A percentile compares a stretch with the other conserved stretches of the same genome.
These are phyloP conservation scores for Chloropsis cyanopogon DNA, from an alignment of 2,113 vertebrate genomes.

Conservation along the genomic window DNA sequence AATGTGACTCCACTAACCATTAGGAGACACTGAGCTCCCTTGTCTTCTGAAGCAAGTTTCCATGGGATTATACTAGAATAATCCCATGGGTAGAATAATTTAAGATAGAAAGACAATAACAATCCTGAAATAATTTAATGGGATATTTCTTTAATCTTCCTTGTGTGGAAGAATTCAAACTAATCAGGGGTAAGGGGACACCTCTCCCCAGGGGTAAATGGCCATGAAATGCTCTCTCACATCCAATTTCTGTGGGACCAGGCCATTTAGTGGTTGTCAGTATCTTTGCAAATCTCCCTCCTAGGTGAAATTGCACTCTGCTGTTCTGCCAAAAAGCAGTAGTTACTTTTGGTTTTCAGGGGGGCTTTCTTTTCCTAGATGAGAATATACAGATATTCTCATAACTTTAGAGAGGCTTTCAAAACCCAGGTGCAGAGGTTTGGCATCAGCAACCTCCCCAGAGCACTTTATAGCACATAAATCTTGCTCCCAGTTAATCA, in stretches of 20 bases:
- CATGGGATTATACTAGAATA: neutral
- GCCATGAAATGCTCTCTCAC: neutral
- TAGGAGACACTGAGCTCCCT: neutral
- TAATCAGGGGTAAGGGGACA: neutral
- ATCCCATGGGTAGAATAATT: neutral
- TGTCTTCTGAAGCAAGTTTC: slow-evolving; percentile 3
- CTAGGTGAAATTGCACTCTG: neutral
- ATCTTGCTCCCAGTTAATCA: slow-evolving; percentile 52
- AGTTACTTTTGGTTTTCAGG: slow-evolving; percentile 10
- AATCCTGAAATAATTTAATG: neutral
- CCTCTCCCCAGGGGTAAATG: neutral
- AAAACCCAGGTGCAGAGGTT: slow-evolving; percentile 62
- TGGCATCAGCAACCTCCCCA: slow-evolving; percentile 45
- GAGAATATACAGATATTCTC: slow-evolving; percentile 34
- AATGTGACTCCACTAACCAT: neutral
- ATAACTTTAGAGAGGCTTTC: slow-evolving; percentile 26
- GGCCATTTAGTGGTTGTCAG: neutral
- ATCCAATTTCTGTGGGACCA: neutral
- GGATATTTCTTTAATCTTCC: slow-evolving; percentile 5
- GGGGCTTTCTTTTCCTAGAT: neutral
- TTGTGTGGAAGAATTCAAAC: neutral
- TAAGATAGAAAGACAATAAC: neutral
- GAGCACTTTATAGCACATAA: slow-evolving; percentile 50
- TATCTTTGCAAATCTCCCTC: slow-evolving; percentile 3
- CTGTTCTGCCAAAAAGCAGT: slow-evolving; percentile 19